phyloP scores from a whole-genome alignment of 2,113 vertebrate species.

The Sula dactylatra region DNA sequence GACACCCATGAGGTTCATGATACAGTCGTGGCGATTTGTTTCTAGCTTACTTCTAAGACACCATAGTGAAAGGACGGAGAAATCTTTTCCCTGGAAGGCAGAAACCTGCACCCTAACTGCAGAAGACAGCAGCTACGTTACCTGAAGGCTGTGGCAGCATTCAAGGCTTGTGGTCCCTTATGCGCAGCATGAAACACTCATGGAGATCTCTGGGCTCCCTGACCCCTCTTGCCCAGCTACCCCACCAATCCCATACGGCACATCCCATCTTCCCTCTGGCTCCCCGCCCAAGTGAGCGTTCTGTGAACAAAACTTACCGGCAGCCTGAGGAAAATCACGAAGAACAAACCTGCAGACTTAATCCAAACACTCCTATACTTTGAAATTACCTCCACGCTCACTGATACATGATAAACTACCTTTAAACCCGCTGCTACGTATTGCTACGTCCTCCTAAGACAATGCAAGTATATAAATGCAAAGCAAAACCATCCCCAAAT shows the following conservation, averaged over 20 bases:
- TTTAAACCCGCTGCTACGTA: background rate
- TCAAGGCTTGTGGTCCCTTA: background rate
- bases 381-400: background rate
- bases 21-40: background rate
- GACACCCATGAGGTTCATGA: rapidly evolving
- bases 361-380: background rate
- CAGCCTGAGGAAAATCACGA: background rate
- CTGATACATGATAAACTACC: background rate
- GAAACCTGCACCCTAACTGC: background rate
- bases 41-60: background rate
- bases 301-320: background rate
- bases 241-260: rapidly evolving
- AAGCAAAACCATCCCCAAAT: background rate
- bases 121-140: background rate
- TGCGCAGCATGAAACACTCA: background rate
- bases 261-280: background rate
- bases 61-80: background rate
- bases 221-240: background rate
- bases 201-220: background rate
- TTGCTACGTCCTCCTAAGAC: background rate
- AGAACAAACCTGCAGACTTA: background rate
- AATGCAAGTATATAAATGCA: background rate
- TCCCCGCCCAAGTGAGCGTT: background rate
- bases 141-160: background rate
- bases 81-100: background rate